These are phyloP conservation scores for Leguminivora glycinivorella DNA, from an alignment of 1,140 invertebrate genomes.

Conservation along the genomic window DNA sequence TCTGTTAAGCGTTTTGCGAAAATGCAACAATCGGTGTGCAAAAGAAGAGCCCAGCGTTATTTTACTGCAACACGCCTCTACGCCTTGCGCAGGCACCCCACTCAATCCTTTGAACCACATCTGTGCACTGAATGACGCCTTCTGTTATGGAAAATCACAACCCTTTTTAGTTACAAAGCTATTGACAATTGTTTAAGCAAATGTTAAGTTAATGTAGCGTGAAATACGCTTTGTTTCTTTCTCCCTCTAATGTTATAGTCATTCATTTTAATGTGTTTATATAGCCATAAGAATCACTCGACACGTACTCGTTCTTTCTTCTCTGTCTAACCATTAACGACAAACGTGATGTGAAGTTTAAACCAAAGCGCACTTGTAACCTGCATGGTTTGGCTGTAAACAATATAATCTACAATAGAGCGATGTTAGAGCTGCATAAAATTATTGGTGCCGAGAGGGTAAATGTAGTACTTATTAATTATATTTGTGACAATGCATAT, in stretches of 20 bases:
- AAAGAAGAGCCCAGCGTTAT: conserved; percentile 27
- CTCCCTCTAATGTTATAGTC: neutral
- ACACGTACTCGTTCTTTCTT: conserved; percentile 3
- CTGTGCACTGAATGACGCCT: conserved; percentile 50
- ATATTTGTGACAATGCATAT: too few relatives aligned
- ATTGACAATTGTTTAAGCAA: conserved; percentile 15
- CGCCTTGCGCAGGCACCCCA: neutral
- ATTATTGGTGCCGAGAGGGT: neutral
- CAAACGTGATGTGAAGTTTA: conserved; percentile 20
- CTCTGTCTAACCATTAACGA: conserved; percentile 24
- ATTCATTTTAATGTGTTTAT: conserved; percentile 14
- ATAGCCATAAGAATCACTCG: conserved; percentile 15
- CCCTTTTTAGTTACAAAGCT: conserved; percentile 45
- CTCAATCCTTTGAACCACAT: conserved; percentile 47
- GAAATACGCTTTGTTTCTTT: conserved; percentile 15
- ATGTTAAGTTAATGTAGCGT: conserved; percentile 12
- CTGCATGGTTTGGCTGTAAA: neutral
- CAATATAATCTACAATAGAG: neutral
- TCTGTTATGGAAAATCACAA: conserved; percentile 54
- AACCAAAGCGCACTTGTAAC: conserved; percentile 6
- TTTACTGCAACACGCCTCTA: conserved; percentile 26
- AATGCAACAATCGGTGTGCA: conserved; percentile 3
- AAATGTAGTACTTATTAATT: too few relatives aligned
- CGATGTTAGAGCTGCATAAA: neutral
- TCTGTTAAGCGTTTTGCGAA: conserved; percentile 5